A percentile compares a stretch with the other conserved stretches of the same genome.
Evolutionary conservation across 2,113 vertebrate species (phyloP).

Genomic region (Actenoides lindsayi): DNA sequence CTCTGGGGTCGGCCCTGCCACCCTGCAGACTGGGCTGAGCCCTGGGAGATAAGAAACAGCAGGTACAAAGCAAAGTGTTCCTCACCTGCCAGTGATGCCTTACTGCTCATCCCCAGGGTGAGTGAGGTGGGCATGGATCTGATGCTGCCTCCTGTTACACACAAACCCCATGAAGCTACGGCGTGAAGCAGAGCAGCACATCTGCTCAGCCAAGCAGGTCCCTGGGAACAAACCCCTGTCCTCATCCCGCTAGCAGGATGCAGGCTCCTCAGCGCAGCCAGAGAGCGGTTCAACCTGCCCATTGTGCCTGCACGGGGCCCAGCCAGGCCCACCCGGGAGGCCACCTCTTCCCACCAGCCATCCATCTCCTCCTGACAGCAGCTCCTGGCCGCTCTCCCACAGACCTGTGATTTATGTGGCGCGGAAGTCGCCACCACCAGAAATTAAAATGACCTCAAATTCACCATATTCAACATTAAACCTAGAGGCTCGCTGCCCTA

Average conservation of each 20-base stretch:
- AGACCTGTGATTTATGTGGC: not conserved
- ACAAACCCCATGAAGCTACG: not conserved
- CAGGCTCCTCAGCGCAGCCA: not conserved
- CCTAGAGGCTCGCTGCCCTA: not conserved
- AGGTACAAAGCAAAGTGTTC: not conserved
- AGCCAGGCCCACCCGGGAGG: not conserved
- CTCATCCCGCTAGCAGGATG: accelerated
- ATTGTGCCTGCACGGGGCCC: accelerated
- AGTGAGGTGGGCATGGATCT: not conserved
- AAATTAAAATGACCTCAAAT: not conserved
- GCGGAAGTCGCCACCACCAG: not conserved
- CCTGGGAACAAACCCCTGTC: not conserved
- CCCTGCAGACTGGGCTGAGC: not conserved
- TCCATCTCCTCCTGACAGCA: not conserved
- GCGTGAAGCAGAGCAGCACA: not conserved
- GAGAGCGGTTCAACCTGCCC: not conserved
- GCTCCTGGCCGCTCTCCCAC: accelerated
- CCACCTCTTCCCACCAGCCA: not conserved
- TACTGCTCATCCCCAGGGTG: not conserved
- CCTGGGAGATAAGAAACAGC: not conserved
- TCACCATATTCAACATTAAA: not conserved
- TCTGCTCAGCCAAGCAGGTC: not conserved
- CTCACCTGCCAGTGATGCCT: not conserved
- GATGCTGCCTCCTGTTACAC: not conserved
- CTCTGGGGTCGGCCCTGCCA: not conserved